These are phyloP conservation scores for Helogale parvula DNA, from an alignment of 2,113 vertebrate species.

Conservation along the genomic window DNA sequence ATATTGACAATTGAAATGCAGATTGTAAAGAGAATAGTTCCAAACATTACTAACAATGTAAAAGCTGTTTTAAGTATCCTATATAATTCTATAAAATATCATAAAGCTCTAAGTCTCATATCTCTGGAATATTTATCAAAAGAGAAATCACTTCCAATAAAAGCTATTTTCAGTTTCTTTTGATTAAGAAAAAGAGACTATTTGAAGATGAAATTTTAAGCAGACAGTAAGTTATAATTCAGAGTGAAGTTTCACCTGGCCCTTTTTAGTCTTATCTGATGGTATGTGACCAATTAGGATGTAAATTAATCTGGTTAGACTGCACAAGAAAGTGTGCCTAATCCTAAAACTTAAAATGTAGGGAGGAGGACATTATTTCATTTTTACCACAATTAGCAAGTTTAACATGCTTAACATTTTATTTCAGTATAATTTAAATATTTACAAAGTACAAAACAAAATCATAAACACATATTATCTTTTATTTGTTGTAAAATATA, in stretches of 20 bases:
- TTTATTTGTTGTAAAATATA: neutral
- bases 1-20: neutral
- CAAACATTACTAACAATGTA: neutral
- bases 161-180: neutral
- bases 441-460: neutral
- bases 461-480: neutral
- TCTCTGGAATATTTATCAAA: neutral
- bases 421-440: neutral
- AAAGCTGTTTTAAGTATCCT: neutral
- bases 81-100: neutral
- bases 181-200: neutral
- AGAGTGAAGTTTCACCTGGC: neutral
- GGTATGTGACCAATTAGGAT: neutral
- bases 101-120: neutral
- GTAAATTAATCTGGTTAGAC: neutral
- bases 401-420: neutral
- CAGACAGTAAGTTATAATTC: neutral
- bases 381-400: neutral
- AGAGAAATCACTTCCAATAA: neutral
- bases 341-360: constrained; percentile 6
- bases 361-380: neutral
- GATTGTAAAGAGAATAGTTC: neutral
- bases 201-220: neutral
- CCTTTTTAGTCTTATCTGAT: neutral
- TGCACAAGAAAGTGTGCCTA: neutral